A percentile compares a stretch with the other conserved stretches of the same genome.
Evolutionary conservation across 2,113 vertebrate species (phyloP).

Genomic region (Siniperca knerii): DNA sequence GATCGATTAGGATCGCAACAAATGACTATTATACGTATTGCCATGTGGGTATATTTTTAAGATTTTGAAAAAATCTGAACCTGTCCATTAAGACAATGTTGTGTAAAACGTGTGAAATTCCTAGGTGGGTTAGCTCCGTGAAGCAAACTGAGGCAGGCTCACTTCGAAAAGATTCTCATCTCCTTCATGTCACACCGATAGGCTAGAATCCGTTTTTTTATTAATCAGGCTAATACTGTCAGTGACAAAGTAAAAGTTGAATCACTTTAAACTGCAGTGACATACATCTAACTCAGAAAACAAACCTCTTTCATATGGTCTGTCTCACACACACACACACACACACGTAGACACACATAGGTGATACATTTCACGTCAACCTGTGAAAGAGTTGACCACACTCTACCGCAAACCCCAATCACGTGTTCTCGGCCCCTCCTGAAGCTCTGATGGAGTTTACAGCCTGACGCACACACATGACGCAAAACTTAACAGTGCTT

Average conservation of each 20-base stretch:
- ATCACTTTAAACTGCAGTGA: not conserved
- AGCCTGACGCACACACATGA: slow-evolving; percentile 68
- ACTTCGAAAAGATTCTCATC: not conserved
- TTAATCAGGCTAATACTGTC: not conserved
- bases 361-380: slow-evolving; percentile 42
- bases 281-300: not conserved
- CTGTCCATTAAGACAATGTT: not conserved
- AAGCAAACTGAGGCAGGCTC: not conserved
- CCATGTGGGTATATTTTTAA: not conserved
- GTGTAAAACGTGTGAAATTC: not conserved
- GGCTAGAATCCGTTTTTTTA: not conserved
- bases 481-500: slow-evolving; percentile 73
- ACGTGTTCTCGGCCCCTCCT: slow-evolving; percentile 48
- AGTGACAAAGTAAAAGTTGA: not conserved
- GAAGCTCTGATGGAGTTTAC: slow-evolving; percentile 56
- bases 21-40: not conserved
- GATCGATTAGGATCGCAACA: not conserved
- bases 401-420: slow-evolving; percentile 53
- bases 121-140: not conserved
- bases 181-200: not conserved
- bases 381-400: slow-evolving; percentile 42
- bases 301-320: not conserved
- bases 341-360: slow-evolving; percentile 17
- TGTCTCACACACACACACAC: no score
- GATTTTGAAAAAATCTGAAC: not conserved